Conservation (phyloP, 2,888 invertebrate genomes). For the Drosophila ustulata region DNA sequence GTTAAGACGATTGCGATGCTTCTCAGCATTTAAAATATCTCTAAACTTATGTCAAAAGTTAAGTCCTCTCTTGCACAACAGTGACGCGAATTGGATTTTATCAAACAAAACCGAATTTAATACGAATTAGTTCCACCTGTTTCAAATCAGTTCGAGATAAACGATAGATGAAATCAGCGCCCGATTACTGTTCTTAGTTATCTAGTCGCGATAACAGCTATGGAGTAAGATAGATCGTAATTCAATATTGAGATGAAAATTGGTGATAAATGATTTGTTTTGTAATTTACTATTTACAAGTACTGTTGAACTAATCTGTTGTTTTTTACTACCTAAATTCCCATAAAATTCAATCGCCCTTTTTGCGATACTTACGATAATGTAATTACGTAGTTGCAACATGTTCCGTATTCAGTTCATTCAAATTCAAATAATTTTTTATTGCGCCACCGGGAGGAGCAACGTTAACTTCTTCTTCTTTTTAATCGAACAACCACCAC, state of each 20-base stretch:
- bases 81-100: neutral
- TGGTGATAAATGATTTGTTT: neutral
- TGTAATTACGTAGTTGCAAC: no score
- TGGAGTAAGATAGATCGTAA: slow-evolving; percentile 17
- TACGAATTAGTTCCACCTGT: neutral
- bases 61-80: neutral
- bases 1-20: no score
- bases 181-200: neutral
- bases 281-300: no score
- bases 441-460: neutral
- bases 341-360: no score
- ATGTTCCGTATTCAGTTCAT: neutral
- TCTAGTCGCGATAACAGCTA: neutral
- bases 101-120: slow-evolving; percentile 3
- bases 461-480: neutral
- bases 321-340: no score
- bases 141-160: neutral
- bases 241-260: neutral
- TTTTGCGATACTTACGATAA: no score
- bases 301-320: no score
- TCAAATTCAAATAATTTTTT: neutral
- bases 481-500: neutral
- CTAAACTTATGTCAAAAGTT: no score
- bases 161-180: slow-evolving; percentile 7
- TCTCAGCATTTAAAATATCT: no score